Evolutionary conservation across 1,140 invertebrate species (phyloP), one percentile per base, ranked within the genome.

Genomic region (Chelonus insularis): DNA sequence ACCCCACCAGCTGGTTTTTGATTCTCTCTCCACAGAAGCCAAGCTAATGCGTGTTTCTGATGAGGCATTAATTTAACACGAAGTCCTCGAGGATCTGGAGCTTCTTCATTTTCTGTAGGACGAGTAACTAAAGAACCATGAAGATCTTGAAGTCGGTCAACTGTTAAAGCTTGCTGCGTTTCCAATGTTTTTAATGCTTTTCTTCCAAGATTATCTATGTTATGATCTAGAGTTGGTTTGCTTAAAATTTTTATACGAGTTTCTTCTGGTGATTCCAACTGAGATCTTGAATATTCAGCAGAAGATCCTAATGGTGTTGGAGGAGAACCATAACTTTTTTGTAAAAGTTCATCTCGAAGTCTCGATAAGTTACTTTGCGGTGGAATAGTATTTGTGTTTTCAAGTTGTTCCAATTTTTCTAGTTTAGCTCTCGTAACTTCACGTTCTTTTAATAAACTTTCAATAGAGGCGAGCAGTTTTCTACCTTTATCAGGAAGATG

Each of bases 11-110:
- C 72, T 0, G 94, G 94, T 64, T 84, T 84, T 76, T 96, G 90
- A 4, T 82, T 83, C 79, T 98, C 95, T 51, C 96, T 80, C 94
- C 94, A 97, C 0, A 85, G 64, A 57, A 98, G 79, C 95, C 95
- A 98, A 11, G 89, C 85, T 0, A 98, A 77, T 1, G 92, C 95
- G 69, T 92, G 87, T 66, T 87, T 84, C 77, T 98, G 96, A 82
- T 98, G 95, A 3, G 84, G 78, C 91, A 96, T 92, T 1, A 98
- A 79, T 20, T 75, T 20, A 1, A 91, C 83, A 65, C 80, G 85
- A 1, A 96, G 72, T 0, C 84, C 86, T 25, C 68, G 67, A 0
- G 92, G 92, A 71, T 88, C 86, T 14, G 84, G 74, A 0, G 84
- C 84, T 56, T 83, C 72, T 20, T 84, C 76, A 45, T 86, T 69